Percentiles rank a stretch among this genome's conserved stretches.
Evolutionary conservation across 2,888 invertebrate species (phyloP).

Genomic region (Drosophila yooni): DNA sequence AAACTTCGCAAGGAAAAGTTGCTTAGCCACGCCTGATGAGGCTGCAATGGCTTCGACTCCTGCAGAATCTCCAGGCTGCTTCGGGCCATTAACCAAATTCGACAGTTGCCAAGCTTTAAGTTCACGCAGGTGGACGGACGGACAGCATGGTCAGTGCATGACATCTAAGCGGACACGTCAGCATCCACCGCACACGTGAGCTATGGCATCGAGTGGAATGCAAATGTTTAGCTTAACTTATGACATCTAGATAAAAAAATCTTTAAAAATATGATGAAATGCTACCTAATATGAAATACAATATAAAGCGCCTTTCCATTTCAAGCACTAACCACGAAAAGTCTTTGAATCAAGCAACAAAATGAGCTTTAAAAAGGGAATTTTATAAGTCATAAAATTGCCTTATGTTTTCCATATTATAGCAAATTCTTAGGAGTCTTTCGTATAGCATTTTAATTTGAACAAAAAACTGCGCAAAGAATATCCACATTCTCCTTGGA

Average conservation of each 20-base stretch:
- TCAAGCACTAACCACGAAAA: not conserved
- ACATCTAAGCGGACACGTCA: not conserved
- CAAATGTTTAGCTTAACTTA: not conserved
- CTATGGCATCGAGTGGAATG: not conserved
- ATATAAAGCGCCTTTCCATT: not conserved
- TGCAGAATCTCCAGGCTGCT: not conserved
- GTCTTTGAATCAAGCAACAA: not conserved
- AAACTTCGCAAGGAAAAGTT: not conserved
- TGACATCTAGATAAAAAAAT: not conserved
- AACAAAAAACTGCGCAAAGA: not conserved
- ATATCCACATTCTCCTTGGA: not conserved
- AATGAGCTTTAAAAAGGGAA: not conserved
- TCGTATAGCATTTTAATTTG: not conserved
- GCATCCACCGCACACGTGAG: too few relatives aligned
- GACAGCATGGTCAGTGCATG: not conserved
- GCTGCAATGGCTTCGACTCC: not conserved
- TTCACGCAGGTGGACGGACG: not conserved
- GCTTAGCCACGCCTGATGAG: not conserved
- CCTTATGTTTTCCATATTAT: not conserved
- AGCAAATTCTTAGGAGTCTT: not conserved
- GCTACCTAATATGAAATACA: not conserved
- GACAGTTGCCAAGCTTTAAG: not conserved
- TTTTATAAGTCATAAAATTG: not conserved
- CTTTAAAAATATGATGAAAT: not conserved
- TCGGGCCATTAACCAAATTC: not conserved